Conservation (phyloP, 2,888 invertebrate species). For the Agrotis segetum region DNA sequence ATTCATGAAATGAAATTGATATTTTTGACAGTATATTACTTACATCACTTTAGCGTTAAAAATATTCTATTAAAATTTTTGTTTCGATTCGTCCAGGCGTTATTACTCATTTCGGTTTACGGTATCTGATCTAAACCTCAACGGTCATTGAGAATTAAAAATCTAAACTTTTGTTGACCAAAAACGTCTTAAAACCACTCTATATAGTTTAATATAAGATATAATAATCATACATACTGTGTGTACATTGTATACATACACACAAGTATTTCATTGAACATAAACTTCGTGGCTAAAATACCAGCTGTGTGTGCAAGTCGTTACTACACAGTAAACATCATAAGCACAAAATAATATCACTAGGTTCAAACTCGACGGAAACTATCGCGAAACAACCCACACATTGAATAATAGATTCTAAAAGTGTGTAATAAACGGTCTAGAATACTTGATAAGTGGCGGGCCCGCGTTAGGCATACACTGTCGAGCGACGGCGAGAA, state of each 20-base stretch:
- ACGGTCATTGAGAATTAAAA: too few species aligned
- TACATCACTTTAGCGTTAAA: too few species aligned
- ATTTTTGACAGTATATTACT: too few species aligned
- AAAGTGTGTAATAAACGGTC: constrained; percentile 61
- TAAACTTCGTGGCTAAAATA: constrained; percentile 2
- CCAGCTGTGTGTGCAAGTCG: constrained; percentile 10
- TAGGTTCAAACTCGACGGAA: constrained; percentile 47
- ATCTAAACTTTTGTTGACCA: not conserved
- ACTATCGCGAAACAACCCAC: constrained; percentile 62
- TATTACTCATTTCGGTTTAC: too few species aligned
- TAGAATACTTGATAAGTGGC: constrained; percentile 58
- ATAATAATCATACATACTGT: too few species aligned
- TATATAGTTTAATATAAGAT: not conserved
- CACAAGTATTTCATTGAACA: not conserved
- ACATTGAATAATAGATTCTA: constrained; percentile 61
- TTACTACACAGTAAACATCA: constrained; percentile 21
- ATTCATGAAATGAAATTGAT: too few species aligned
- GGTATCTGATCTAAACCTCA: too few species aligned
- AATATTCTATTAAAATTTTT: too few species aligned
- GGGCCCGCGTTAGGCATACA: constrained; percentile 46
- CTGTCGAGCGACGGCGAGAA: constrained; percentile 35
- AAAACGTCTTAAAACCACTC: not conserved
- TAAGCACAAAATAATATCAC: constrained; percentile 41
- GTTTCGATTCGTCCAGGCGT: too few species aligned
- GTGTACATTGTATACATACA: not conserved